phyloP scores from a whole-genome alignment of 2,113 vertebrate species.

The Gavia stellata region DNA sequence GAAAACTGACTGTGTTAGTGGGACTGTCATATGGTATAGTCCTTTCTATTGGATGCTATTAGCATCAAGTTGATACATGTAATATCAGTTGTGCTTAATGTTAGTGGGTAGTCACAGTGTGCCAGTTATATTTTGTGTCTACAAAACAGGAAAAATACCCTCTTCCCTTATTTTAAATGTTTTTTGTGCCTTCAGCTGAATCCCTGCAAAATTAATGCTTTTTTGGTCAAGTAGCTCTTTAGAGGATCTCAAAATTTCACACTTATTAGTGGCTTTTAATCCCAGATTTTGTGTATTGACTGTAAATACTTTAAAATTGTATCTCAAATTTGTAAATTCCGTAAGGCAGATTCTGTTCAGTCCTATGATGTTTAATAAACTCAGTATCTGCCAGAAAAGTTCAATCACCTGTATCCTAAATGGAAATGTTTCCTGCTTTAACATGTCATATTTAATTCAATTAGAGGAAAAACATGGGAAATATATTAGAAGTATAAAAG shows the following conservation, averaged over 20 bases:
- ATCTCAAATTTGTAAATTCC: conserved; percentile 15
- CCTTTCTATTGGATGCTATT: not conserved
- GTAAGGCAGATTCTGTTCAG: not conserved
- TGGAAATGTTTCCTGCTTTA: not conserved
- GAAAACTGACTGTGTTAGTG: not conserved
- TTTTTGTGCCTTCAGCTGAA: not conserved
- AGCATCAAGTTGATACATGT: not conserved
- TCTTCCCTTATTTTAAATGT: not conserved
- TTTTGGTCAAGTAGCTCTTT: conserved; percentile 27
- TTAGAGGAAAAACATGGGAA: not conserved
- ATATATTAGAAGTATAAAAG: not conserved
- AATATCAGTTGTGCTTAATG: not conserved
- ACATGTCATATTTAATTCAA: not conserved
- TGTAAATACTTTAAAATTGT: conserved; percentile 17
- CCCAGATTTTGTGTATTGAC: not conserved
- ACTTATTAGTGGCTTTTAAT: conserved; percentile 13
- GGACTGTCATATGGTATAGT: not conserved
- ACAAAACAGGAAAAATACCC: not conserved
- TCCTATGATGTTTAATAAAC: conserved; percentile 1
- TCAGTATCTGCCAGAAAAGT: conserved; percentile 7
- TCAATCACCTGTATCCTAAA: not conserved
- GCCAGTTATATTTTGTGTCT: not conserved
- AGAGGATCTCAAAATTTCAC: conserved; percentile 15
- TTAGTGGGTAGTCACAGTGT: not conserved
- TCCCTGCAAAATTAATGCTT: conserved; percentile 14